Base-by-base conservation (phyloP, 1,140 invertebrate genomes). In the Pemphigus obesinymphae region DNA sequence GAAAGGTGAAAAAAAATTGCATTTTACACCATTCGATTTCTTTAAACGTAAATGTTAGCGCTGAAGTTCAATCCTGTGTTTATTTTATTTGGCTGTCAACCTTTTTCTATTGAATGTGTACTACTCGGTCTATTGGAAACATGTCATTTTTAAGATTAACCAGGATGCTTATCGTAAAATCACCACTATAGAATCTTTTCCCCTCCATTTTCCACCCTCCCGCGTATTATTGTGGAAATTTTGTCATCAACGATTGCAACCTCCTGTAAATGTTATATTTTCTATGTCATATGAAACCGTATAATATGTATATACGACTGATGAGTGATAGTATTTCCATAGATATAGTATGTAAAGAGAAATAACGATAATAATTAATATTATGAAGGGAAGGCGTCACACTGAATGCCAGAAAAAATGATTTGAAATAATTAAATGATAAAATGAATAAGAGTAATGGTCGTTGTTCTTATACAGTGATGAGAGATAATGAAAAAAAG, bases 401-500 rank as follows among this genome's bases (percentile, higher is more conserved):
- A 83, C 61, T 76, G 70, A 23, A 37, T 63, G 68, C 76, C 80
- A 82, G 48, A 82, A 61, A 84, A 68, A 75, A 61, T 63, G 82
- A 84, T 58, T 58, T 58, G 63, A 83, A 80, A 83, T 5, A 8
- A 82, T 82, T 58, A 82, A 82, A 72, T 20, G 23, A 43, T 40
- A 20, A 29, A 72, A 45, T 29, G 23, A 45, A 45, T 23, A 37
- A 70, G 66, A 40, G 34, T 40, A 8, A 70, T 68, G 63, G n/a
- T 72, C 40, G 68, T 72, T 72, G 23, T n/a, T n/a, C n/a, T n/a
- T n/a, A n/a, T 63, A 34, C 17, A 7, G n/a, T 43, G 82, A 75
- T 81, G 84, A 84, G 63, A 84, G 82, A 84, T 48, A 83, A 76
- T 82, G 82, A 85, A 63, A 84, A 83, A 83, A 70, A 83, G 80